Conservation (phyloP, 1,140 invertebrate species). For the Drosophila obscura region DNA sequence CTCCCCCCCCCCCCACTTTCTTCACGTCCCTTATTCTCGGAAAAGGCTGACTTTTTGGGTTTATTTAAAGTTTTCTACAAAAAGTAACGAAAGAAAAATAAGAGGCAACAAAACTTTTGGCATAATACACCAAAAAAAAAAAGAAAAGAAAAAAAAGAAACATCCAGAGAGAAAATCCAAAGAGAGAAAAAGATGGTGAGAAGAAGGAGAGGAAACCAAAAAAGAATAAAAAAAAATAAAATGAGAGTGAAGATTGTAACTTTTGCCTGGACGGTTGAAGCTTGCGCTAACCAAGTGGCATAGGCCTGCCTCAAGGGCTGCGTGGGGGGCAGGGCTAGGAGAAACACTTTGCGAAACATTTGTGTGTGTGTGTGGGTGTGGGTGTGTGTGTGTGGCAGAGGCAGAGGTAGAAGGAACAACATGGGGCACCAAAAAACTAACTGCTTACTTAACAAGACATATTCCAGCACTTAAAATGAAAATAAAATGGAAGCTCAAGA, state of each 20-base stretch:
- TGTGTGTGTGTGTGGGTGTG: neutral
- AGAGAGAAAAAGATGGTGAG: slow-evolving; percentile 17
- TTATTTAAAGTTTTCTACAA: slow-evolving; percentile 63
- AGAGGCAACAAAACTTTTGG: slow-evolving; percentile 70
- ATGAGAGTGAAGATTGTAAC: slow-evolving; percentile 55
- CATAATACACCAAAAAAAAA: slow-evolving; percentile 10
- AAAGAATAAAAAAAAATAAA: slow-evolving; percentile 14
- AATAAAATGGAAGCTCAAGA: slow-evolving; percentile 50
- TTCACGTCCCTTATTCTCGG: no score
- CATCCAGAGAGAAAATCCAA: neutral
- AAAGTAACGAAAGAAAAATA: slow-evolving; percentile 68
- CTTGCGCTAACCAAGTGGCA: slow-evolving; percentile 39
- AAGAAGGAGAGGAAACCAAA: no score
- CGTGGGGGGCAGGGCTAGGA: neutral
- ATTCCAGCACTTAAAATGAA: slow-evolving; percentile 81
- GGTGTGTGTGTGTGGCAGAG: neutral
- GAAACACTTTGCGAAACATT: slow-evolving; percentile 56
- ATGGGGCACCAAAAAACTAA: slow-evolving; percentile 69
- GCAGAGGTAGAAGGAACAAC: slow-evolving; percentile 36
- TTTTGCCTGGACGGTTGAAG: slow-evolving; percentile 54
- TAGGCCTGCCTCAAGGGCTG: slow-evolving; percentile 16
- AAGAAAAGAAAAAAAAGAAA: neutral
- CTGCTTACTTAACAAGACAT: slow-evolving; percentile 81
- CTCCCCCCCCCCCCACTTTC: neutral
- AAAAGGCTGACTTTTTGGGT: slow-evolving; percentile 54